Base-by-base conservation (phyloP, 2,113 vertebrate genomes). In the Oreochromis spilurus region DNA sequence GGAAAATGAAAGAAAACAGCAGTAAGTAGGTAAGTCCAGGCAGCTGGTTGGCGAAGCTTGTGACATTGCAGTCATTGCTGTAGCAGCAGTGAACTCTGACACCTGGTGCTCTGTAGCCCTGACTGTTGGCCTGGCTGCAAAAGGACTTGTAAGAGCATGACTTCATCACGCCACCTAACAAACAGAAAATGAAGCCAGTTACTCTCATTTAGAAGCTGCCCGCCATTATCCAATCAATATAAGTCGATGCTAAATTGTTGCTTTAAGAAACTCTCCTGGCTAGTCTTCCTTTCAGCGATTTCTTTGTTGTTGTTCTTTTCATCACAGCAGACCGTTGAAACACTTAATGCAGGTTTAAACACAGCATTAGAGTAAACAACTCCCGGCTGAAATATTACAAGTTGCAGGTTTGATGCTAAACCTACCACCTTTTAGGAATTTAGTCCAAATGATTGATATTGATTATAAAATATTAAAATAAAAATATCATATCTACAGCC, bases 91-190 rank as follows among this genome's bases (percentile, higher is more conserved):
- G 95, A 80, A 98, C 95, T 55, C 88, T 97, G 82, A 98, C 95
- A 0, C 97, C 97, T 0, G 97, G 97, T 0, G 96, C 95, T 52
- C 95, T 91, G 88, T 97, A 95, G 6, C 97, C 96, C 34, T 97
- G 97, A 79, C 96, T 96, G 96, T 93, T 92, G 1, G 97, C 97
- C 87, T 97, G 97, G 88, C 97, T 97, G 52, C 97, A 98, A 93
- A 98, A 98, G 21, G 97, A 97, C 92, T 95, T 96, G 95, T 97
- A 98, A 8, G 97, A 97, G 85, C 97, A 98, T 5, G 98, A 97
- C 95, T 98, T 98, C 96, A 97, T 97, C 62, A 98, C 95, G 1
- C 97, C 97, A 92, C 95, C 97, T 98, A 87, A 86, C 84, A 91
- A 79, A 83, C 52, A 87, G 14, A 88, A 72, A 88, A 2, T 82